Base-by-base conservation (phyloP, 2,113 vertebrate species). In the Acrocephalus arundinaceus region DNA sequence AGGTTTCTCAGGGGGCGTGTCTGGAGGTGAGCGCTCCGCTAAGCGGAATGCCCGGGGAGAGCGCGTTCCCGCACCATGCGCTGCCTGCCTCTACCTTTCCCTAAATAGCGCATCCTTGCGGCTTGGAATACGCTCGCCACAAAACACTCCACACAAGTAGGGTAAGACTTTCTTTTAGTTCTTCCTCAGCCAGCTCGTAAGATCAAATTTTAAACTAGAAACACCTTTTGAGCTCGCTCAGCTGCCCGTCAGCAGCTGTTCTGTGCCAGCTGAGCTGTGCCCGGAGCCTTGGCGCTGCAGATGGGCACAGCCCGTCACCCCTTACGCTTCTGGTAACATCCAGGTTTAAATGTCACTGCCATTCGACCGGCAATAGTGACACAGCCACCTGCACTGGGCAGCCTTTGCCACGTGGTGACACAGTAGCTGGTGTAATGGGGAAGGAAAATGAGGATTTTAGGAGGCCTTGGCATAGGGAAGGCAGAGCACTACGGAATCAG, bases 61-160 rank as follows among this genome's bases (percentile, higher is more conserved):
- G 30, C 23, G n/a, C 0, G 0, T 27, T 39, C 57, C 57, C 3
- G 0, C 4, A 3, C 2, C 39, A 9, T 2, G 15, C 1, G 3
- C 86, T 58, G 35, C 48, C 75, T 70, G 20, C 58, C 68, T 62
- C 61, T 71, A 24, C 16, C 52, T 41, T 70, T 75, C 73, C 58
- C 77, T 11, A 4, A 27, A 52, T 5, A 71, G 46, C 0, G 0
- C 27, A 27, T 67, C 71, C 52, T 39, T 17, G 57, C 0, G 0
- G 22, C 58, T 70, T 7, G 4, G 23, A 68, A 15, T 8, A 18
- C 24, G 7, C 54, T 46, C 54, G 35, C 28, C 77, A n/a, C 22
- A 46, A 57, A 18, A 33, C 52, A 48, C 13, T 7, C 83, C 7
- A 7, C 39, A 18, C 5, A 0, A 5, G 9, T 15, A 35, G 0